A percentile compares a stretch with the other conserved stretches of the same genome.
Evolutionary conservation across 1,140 invertebrate species (phyloP).

Genomic region (Aphis gossypii): DNA sequence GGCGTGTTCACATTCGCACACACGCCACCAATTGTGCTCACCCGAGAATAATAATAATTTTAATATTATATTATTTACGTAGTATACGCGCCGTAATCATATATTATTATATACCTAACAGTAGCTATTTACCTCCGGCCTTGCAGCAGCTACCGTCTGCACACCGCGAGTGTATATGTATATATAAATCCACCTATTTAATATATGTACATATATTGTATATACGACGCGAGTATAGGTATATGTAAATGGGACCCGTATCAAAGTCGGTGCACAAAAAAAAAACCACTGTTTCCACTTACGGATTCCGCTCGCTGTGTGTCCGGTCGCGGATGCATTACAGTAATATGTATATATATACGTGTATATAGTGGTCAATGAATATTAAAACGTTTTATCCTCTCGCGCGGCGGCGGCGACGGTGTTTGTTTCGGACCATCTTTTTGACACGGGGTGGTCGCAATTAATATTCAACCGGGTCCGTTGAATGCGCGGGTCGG

Average conservation of each 20-base stretch:
- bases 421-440: constrained; percentile 39
- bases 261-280: constrained; percentile 36
- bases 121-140: neutral
- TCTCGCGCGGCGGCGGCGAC: neutral
- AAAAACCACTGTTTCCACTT: constrained; percentile 36
- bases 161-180: neutral
- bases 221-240: neutral
- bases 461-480: constrained; percentile 50
- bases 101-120: neutral
- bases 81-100: neutral
- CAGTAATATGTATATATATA: no score
- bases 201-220: neutral
- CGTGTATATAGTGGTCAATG: constrained; percentile 18
- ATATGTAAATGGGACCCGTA: constrained; percentile 46
- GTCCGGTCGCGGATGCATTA: neutral
- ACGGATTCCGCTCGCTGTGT: constrained; percentile 44
- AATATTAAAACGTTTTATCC: constrained; percentile 56
- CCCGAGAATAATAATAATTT: neutral
- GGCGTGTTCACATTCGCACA: no score
- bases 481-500: neutral
- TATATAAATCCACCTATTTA: no score
- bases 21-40: neutral
- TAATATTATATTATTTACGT: neutral
- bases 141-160: neutral
- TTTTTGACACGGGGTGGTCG: constrained; percentile 38